Conservation (phyloP, 2,888 invertebrate species). For the Cybosia mesomella region DNA sequence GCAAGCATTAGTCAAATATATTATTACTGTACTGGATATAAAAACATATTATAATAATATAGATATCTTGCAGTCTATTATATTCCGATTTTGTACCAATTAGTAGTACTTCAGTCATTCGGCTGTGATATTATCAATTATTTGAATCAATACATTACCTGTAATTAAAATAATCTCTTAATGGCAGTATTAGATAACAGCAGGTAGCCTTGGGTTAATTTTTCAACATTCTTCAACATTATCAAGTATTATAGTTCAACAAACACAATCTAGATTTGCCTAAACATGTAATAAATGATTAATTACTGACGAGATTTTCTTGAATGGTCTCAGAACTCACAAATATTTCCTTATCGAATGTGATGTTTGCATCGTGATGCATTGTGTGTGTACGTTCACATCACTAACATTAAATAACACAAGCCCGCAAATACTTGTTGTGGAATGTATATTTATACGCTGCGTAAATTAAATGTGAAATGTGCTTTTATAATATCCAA, state of each 20-base stretch:
- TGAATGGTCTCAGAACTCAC: background rate
- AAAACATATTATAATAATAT: no score
- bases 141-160: no score
- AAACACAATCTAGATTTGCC: background rate
- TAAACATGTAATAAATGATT: background rate
- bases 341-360: background rate
- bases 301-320: background rate
- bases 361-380: no score
- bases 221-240: background rate
- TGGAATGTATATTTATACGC: constrained; percentile 62
- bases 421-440: constrained; percentile 68
- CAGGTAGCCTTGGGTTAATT: background rate
- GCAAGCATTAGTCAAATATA: no score
- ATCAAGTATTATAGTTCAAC: background rate
- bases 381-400: constrained; percentile 40
- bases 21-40: no score
- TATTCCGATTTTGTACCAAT: no score
- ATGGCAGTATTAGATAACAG: background rate
- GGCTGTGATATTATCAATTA: background rate
- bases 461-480: constrained; percentile 66
- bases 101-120: background rate
- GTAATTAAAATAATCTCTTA: background rate
- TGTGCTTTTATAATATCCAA: constrained; percentile 72
- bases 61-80: no score
- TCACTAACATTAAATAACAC: constrained; percentile 82